A percentile compares a stretch with the other conserved stretches of the same genome.
These are phyloP conservation scores for Poeciliopsis occidentalis DNA, from an alignment of 2,113 vertebrate species.

Conservation along the genomic window DNA sequence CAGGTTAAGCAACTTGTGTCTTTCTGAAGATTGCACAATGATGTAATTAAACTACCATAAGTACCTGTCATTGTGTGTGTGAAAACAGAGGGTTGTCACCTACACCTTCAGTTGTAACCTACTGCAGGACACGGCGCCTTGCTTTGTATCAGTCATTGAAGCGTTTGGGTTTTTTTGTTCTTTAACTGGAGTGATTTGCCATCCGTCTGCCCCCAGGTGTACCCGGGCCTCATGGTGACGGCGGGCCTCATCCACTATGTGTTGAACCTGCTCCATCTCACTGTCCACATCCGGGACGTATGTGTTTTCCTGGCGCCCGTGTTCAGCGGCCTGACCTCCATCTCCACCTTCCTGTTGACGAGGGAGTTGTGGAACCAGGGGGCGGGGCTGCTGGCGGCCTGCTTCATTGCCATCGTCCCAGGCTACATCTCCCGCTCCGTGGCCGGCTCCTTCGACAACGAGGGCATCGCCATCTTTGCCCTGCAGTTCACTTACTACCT, in stretches of 20 bases:
- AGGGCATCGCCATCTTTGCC: constrained; percentile 98
- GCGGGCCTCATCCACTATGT: constrained; percentile 96
- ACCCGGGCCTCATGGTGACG: constrained; percentile 96
- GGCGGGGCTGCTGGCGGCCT: constrained; percentile 93
- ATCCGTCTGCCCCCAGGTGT: constrained; percentile 80
- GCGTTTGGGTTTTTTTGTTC: not conserved
- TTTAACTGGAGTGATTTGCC: too few relatives aligned
- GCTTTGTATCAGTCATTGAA: not conserved
- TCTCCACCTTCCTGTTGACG: constrained; percentile 95
- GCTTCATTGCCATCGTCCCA: constrained; percentile 95
- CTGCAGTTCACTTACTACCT: constrained; percentile 98
- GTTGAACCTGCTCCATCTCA: constrained; percentile 92
- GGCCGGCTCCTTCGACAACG: constrained; percentile 96
- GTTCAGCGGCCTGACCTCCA: constrained; percentile 95
- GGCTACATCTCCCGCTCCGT: constrained; percentile 97
- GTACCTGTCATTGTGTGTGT: too few relatives aligned
- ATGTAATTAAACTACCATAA: too few relatives aligned
- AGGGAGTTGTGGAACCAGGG: constrained; percentile 97
- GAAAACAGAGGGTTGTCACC: too few relatives aligned
- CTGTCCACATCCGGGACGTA: constrained; percentile 95
- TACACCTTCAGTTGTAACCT: too few relatives aligned
- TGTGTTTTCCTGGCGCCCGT: constrained; percentile 95
- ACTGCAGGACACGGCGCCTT: too few relatives aligned
- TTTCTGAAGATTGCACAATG: too few relatives aligned
- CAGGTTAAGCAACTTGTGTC: too few relatives aligned